Percentiles rank a stretch among this genome's conserved stretches.
These are phyloP conservation scores for Forbesichthys agassizii DNA, from an alignment of 2,113 vertebrate genomes.

Conservation along the genomic window DNA sequence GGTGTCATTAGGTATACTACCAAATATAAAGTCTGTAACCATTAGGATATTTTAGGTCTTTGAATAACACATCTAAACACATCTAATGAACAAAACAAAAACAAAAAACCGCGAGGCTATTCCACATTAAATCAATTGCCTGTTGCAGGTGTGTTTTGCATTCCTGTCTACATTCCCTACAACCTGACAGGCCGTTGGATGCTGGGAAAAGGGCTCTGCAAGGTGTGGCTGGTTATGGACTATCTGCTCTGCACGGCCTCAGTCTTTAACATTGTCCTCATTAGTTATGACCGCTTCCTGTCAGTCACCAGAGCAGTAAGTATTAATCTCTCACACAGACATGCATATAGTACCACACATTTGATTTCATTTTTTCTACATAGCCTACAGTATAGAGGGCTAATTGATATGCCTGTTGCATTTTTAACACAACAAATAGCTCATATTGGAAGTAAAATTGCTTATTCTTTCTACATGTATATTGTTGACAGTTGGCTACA, in stretches of 20 bases:
- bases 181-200: slow-evolving; percentile 77
- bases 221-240: slow-evolving; percentile 85
- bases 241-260: slow-evolving; percentile 88
- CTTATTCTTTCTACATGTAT: too few species aligned
- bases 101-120: not conserved
- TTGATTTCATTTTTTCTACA: too few species aligned
- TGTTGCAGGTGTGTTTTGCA: slow-evolving; percentile 82
- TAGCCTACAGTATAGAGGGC: too few species aligned
- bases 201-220: slow-evolving; percentile 80
- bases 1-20: too few species aligned
- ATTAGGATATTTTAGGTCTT: too few species aligned
- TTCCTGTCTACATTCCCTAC: slow-evolving; percentile 87
- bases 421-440: too few species aligned
- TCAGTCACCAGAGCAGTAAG: slow-evolving; percentile 91
- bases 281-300: slow-evolving; percentile 91
- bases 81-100: too few species aligned
- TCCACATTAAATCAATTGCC: not conserved
- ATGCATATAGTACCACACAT: slow-evolving; percentile 3
- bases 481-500: too few species aligned
- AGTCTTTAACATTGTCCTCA: slow-evolving; percentile 90
- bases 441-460: too few species aligned
- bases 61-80: too few species aligned
- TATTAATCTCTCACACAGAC: slow-evolving; percentile 37
- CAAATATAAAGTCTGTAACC: too few species aligned
- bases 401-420: too few species aligned